Conservation (phyloP, 2,797 vertebrate genomes). For the Spinus olivaceus region DNA sequence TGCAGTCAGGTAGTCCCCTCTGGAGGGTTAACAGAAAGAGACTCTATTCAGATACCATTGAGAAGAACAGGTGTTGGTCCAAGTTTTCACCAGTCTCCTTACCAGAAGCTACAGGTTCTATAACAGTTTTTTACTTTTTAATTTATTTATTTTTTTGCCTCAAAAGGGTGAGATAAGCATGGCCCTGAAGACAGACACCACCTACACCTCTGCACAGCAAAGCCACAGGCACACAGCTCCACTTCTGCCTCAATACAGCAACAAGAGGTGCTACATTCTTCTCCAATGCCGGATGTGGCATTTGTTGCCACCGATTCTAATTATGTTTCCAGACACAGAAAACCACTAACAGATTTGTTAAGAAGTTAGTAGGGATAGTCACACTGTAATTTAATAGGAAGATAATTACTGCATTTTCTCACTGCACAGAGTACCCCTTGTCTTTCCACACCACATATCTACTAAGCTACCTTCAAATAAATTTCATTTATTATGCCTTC, state of each 20-base stretch:
- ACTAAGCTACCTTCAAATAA: conserved; percentile 29
- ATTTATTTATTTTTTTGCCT: background rate
- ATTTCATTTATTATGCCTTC: conserved; percentile 22
- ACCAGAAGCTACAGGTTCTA: background rate
- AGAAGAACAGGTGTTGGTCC: background rate
- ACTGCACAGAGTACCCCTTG: fast-evolving
- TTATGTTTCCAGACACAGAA: background rate
- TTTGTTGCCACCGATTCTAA: background rate
- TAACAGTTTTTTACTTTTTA: background rate
- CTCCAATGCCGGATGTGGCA: background rate
- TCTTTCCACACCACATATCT: fast-evolving
- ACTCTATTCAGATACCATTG: background rate
- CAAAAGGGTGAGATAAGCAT: background rate
- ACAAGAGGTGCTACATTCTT: background rate
- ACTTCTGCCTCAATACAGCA: background rate
- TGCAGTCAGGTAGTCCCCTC: background rate
- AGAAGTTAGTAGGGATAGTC: background rate
- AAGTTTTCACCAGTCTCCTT: background rate
- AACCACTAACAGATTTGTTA: background rate
- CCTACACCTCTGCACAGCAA: background rate
- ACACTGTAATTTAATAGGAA: background rate
- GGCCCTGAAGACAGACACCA: background rate
- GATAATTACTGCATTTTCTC: background rate
- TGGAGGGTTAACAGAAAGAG: background rate
- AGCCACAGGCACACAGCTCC: background rate